Percentiles rank a stretch among this genome's conserved stretches.
Conservation (phyloP, 2,113 vertebrate genomes). For the Pteruthius melanotis region DNA sequence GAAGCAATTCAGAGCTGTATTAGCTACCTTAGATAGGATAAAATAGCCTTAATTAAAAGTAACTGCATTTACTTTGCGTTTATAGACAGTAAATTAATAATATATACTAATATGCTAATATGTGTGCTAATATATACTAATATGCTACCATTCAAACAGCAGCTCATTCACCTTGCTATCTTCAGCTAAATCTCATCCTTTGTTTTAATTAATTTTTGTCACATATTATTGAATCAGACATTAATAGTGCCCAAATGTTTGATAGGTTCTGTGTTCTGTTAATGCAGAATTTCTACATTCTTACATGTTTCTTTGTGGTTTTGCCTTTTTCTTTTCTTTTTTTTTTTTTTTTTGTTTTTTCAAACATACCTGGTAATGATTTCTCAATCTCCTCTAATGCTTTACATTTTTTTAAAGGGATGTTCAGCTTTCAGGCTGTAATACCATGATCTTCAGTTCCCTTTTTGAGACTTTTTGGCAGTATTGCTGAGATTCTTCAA, state of each 20-base stretch:
- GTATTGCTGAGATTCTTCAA: neutral
- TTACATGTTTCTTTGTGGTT: neutral
- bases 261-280: neutral
- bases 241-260: neutral
- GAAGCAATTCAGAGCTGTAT: neutral
- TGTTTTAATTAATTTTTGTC: neutral
- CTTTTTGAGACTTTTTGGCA: neutral
- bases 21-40: neutral
- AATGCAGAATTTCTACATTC: neutral
- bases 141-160: neutral
- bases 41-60: neutral
- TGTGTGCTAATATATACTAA: neutral
- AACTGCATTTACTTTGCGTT: neutral
- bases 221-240: neutral
- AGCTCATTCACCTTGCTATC: neutral
- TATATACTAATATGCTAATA: neutral
- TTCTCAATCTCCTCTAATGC: neutral
- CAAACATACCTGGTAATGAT: neutral
- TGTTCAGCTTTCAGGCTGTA: neutral
- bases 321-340: neutral
- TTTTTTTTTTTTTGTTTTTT: neutral
- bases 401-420: neutral
- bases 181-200: neutral
- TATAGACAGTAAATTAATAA: neutral
- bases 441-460: neutral